Evolutionary conservation across 2,888 invertebrate species (phyloP), one percentile per base, ranked within the genome.

Genomic region (Ichneumoninae sp.): DNA sequence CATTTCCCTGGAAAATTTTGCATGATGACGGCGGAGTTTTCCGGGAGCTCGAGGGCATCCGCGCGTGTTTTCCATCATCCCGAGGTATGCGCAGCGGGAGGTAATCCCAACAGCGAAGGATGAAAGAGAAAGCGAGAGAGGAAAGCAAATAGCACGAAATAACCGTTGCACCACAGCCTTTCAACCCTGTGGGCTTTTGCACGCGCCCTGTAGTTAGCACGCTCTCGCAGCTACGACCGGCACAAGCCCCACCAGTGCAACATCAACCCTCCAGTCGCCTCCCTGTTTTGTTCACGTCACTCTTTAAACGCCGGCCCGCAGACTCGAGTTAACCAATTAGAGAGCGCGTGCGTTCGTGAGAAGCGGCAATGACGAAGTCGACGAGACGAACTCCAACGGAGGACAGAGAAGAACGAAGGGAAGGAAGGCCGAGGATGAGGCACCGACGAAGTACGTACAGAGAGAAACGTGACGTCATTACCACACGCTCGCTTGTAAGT

Each of bases 321-420:
- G 80, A 80, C 80, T 85, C 72, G 83, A 85, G 83, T 86, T 85
- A 86, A 82, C 87, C 86, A 87, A 87, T 87, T 87, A 87, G 75
- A 79, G 82, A 79, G 72, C 54, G 62, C 62, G 76, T 71, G 82
- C 71, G 78, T 86, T 86, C 79, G 81, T 83, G 85, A 83, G 79
- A 84, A 85, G 81, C 85, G 71, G 72, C 84, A 83, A 84, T 84
- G 84, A 85, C 81, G 57, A 74, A 80, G 60, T 76, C 72, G 72
- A 54, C 76, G 70, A 72, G 68, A 80, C 77, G 68, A 57, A 26
- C 47, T 54, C 16, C 33, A 13, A 26, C 57, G 54, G 50, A 10
- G n/a, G 40, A 68, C 47, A 50, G 54, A 66, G 50, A 10, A 16
- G 74, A 16, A 74, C 8, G 33, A 44, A 69, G 30, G 40, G 10